Evolutionary conservation across 2,113 vertebrate genomes (phyloP).

Genomic region (Thryonomys swinderianus): DNA sequence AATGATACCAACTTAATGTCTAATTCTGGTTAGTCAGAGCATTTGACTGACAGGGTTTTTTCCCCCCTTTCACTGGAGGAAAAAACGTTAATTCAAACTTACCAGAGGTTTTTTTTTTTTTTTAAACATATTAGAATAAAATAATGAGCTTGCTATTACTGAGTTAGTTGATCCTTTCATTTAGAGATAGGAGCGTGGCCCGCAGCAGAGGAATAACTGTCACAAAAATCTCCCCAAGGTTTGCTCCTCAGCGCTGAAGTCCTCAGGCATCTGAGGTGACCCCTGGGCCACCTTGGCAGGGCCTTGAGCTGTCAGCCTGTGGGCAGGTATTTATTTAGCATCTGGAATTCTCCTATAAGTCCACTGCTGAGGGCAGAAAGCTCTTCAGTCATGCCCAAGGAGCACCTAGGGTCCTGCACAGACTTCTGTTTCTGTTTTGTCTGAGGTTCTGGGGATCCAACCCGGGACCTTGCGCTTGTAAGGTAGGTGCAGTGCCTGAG

Average conservation of each 20-base stretch:
- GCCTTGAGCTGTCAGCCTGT: constrained; percentile 9
- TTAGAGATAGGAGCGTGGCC: background rate
- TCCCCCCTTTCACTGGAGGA: background rate
- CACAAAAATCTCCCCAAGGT: background rate
- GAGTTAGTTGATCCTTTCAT: background rate
- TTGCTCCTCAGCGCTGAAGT: constrained; percentile 42
- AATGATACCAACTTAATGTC: background rate
- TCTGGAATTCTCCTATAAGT: constrained; percentile 60
- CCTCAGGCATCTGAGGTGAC: background rate
- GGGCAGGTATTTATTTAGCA: constrained; percentile 50
- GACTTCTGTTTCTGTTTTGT: no score
- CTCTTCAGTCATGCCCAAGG: constrained; percentile 41
- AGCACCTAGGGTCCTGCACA: constrained; percentile 4
- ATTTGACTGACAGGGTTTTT: background rate
- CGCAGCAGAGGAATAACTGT: constrained; percentile 15
- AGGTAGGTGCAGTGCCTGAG: no score
- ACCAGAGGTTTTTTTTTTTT: background rate
- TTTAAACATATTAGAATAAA: constrained; percentile 55
- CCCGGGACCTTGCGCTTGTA: no score
- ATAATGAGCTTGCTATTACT: constrained; percentile 7
- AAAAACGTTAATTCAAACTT: constrained; percentile 22
- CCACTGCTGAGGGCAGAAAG: constrained; percentile 57
- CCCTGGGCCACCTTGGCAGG: background rate
- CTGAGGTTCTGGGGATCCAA: no score
- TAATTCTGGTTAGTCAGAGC: constrained; percentile 2